Conservation (phyloP, 2,888 invertebrate genomes). For the Oeneis ivallda region DNA sequence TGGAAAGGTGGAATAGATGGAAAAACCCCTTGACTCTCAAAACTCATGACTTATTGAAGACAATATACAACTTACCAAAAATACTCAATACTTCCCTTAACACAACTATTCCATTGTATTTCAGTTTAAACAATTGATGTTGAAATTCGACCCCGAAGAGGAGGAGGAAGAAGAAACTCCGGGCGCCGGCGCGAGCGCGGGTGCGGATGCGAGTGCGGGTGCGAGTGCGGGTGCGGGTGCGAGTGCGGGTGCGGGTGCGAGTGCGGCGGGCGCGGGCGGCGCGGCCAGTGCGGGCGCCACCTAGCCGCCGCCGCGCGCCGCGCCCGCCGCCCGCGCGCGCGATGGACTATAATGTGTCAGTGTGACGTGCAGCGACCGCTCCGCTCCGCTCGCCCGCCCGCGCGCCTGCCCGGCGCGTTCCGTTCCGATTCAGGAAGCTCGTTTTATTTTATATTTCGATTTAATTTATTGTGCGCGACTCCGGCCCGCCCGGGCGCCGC, state of each 20-base stretch:
- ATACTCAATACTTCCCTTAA: no score
- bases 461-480: conserved; percentile 53
- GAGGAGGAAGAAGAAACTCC: conserved; percentile 86
- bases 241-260: conserved; percentile 42
- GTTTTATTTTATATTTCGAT: conserved; percentile 43
- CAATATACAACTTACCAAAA: no score
- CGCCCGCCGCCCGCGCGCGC: conserved; percentile 54
- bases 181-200: conserved; percentile 40
- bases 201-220: conserved; percentile 56
- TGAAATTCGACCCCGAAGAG: conserved; percentile 90
- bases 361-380: conserved; percentile 22
- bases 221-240: conserved; percentile 38
- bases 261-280: conserved; percentile 36
- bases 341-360: conserved; percentile 25
- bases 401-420: conserved; percentile 37
- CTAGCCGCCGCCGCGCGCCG: conserved; percentile 35
- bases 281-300: conserved; percentile 45
- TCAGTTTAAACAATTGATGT: conserved; percentile 91
- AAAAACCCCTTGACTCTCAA: no score
- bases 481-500: conserved; percentile 33
- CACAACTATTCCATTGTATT: conserved; percentile 31
- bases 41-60: no score
- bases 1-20: no score
- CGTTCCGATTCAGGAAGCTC: conserved; percentile 35
- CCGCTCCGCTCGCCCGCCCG: conserved; percentile 42